These are phyloP conservation scores for Tamandua tetradactyla DNA, from an alignment of 2,797 vertebrate species.

Conservation along the genomic window DNA sequence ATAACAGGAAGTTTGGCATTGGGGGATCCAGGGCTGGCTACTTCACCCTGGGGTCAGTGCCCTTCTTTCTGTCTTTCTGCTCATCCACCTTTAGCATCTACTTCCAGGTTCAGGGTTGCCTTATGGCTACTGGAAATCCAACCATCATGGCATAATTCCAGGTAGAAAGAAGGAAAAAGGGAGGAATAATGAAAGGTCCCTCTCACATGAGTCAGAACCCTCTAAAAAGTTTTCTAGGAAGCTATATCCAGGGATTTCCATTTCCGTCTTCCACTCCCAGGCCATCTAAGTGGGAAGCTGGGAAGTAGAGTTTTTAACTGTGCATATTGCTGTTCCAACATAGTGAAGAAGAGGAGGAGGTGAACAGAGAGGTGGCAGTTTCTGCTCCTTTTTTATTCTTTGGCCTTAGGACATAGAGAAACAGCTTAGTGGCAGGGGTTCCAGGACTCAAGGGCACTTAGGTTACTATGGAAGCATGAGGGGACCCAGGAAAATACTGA, in stretches of 20 bases:
- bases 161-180: neutral
- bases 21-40: neutral
- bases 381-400: neutral
- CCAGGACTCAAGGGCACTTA: no score
- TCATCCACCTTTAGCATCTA: neutral
- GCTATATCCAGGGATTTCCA: neutral
- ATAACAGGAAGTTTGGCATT: neutral
- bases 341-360: neutral
- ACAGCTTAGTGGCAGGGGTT: neutral
- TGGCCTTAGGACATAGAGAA: neutral
- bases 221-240: neutral
- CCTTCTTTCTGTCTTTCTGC: neutral
- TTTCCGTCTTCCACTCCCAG: neutral
- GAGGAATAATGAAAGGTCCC: neutral
- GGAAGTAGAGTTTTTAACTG: neutral
- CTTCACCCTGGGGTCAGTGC: neutral
- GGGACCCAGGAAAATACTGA: neutral
- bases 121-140: constrained; percentile 31
- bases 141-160: neutral
- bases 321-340: neutral
- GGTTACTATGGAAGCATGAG: neutral
- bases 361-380: neutral
- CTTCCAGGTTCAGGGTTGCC: neutral
- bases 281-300: neutral
- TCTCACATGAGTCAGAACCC: neutral